Evolutionary conservation across 2,797 vertebrate species (phyloP).

Genomic region (Eptatretus atami): DNA sequence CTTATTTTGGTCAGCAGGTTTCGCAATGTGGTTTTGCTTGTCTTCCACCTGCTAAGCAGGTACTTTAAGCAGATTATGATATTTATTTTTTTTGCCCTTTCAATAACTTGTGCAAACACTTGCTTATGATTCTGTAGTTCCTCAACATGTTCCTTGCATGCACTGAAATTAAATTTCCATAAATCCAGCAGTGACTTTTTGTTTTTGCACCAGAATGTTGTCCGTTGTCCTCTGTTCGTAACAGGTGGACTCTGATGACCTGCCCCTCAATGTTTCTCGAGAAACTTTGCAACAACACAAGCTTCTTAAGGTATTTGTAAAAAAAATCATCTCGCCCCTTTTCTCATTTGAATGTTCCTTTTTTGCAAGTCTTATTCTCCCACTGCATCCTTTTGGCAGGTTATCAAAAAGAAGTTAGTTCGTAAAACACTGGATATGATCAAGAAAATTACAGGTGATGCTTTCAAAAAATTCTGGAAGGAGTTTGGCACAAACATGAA

Average conservation of each 20-base stretch:
- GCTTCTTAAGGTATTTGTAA: conserved; percentile 37
- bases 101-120: not conserved
- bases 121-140: not conserved
- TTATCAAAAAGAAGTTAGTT: conserved; percentile 90
- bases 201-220: too few relatives aligned
- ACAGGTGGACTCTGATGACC: conserved; percentile 91
- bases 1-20: too few relatives aligned
- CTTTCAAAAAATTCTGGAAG: conserved; percentile 94
- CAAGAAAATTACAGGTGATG: conserved; percentile 87
- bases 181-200: not conserved
- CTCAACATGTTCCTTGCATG: conserved; percentile 6
- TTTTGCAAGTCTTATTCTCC: not conserved
- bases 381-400: conserved; percentile 16
- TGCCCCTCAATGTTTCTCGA: conserved; percentile 83
- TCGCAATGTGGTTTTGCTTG: too few relatives aligned
- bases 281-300: conserved; percentile 96
- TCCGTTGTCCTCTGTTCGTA: not conserved
- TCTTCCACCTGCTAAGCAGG: too few relatives aligned
- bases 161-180: conserved; percentile 6
- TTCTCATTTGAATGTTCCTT: not conserved
- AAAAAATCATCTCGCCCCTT: not conserved
- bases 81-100: not conserved
- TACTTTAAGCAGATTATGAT: too few relatives aligned
- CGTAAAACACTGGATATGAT: conserved; percentile 97
- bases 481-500: conserved; percentile 97